Percentiles rank a stretch among this genome's conserved stretches.
Evolutionary conservation across 2,797 vertebrate genomes (phyloP).

Genomic region (Sparidentex hasta): DNA sequence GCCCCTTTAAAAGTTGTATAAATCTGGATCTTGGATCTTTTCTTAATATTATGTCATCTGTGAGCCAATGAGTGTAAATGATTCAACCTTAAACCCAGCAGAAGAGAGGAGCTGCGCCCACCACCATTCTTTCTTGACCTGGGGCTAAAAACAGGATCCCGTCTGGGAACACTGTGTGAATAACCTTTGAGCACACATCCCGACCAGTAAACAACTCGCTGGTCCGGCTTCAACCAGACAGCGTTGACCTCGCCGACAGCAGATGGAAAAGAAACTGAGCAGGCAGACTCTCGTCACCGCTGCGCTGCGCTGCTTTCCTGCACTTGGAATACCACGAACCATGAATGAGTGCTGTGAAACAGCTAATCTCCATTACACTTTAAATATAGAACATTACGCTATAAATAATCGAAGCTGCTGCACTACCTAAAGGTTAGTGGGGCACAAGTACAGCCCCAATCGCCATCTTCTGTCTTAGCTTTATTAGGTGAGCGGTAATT

Average conservation of each 20-base stretch:
- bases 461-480: neutral
- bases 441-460: constrained; percentile 4
- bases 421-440: constrained; percentile 60
- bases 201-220: constrained; percentile 76
- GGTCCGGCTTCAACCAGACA: constrained; percentile 57
- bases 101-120: neutral
- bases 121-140: constrained; percentile 26
- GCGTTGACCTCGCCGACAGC: constrained; percentile 31
- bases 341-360: constrained; percentile 43
- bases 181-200: constrained; percentile 63
- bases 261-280: constrained; percentile 70
- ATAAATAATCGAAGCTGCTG: constrained; percentile 50
- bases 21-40: no score
- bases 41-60: neutral
- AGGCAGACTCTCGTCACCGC: constrained; percentile 34
- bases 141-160: constrained; percentile 63
- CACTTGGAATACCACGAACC: constrained; percentile 57
- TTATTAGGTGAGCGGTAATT: neutral
- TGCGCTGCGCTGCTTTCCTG: neutral
- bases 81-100: neutral
- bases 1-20: no score
- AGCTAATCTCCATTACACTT: constrained; percentile 64
- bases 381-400: constrained; percentile 61
- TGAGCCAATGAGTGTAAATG: neutral
- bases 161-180: constrained; percentile 49